These are phyloP conservation scores for Oncorhynchus kisutch DNA, from an alignment of 2,113 vertebrate species.

Conservation along the genomic window DNA sequence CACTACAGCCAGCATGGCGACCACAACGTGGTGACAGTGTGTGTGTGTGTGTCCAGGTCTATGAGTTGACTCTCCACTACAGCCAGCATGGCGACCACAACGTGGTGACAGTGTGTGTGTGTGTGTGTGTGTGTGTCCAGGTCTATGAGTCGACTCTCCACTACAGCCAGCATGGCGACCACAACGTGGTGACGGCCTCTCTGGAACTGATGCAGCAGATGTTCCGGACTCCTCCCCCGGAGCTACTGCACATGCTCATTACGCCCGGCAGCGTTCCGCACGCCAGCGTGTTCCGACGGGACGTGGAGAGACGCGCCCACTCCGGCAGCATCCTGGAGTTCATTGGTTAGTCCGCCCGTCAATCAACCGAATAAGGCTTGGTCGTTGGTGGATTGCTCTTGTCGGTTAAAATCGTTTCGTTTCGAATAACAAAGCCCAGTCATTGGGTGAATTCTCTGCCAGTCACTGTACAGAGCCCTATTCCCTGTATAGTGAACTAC, in stretches of 20 bases:
- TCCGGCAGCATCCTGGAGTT: conserved; percentile 93
- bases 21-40: conserved; percentile 91
- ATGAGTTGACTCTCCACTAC: too few relatives aligned
- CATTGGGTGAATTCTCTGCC: too few relatives aligned
- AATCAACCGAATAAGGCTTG: not conserved
- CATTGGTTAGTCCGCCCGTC: conserved; percentile 75
- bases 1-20: conserved; percentile 93
- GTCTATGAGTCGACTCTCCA: conserved; percentile 93
- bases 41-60: too few relatives aligned
- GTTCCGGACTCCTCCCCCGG: conserved; percentile 87
- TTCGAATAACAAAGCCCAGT: too few relatives aligned
- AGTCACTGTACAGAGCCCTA: too few relatives aligned
- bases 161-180: conserved; percentile 93
- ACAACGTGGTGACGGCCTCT: conserved; percentile 94
- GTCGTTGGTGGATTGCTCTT: not conserved
- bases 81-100: too few relatives aligned
- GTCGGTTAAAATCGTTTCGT: too few relatives aligned
- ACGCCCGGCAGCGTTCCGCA: conserved; percentile 75
- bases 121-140: conserved; percentile 62
- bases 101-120: too few relatives aligned
- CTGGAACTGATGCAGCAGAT: conserved; percentile 92
- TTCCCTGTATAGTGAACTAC: too few relatives aligned
- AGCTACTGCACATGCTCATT: conserved; percentile 86
- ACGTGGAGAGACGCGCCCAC: conserved; percentile 76
- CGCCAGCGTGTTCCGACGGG: conserved; percentile 76